These are phyloP conservation scores for Dasyurus viverrinus DNA, from an alignment of 2,113 vertebrate genomes.

Conservation along the genomic window DNA sequence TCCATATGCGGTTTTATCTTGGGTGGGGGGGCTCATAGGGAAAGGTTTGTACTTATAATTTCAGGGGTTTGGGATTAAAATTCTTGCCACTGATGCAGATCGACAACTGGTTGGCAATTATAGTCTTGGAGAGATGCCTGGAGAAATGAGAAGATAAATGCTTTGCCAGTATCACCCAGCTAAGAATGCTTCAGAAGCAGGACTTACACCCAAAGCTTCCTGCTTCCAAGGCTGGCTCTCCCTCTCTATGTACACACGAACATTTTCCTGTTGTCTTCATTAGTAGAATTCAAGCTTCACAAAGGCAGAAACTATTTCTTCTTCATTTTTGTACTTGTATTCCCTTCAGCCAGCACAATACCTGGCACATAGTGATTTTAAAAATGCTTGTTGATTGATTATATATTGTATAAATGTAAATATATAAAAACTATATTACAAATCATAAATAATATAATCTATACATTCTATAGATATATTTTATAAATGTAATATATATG, in stretches of 20 bases:
- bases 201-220: not conserved
- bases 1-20: not conserved
- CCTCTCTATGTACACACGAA: not conserved
- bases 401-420: too few species aligned
- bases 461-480: too few species aligned
- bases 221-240: too few species aligned
- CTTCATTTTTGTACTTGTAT: not conserved
- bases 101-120: not conserved
- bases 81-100: not conserved
- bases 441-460: too few species aligned
- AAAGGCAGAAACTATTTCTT: not conserved
- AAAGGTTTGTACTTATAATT: not conserved
- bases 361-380: not conserved
- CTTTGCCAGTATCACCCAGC: not conserved
- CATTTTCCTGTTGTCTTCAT: not conserved
- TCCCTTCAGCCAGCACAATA: not conserved
- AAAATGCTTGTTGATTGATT: not conserved
- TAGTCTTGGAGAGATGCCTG: not conserved
- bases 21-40: not conserved
- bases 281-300: not conserved
- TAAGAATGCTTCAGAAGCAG: not conserved
- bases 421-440: too few species aligned
- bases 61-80: not conserved
- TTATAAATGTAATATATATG: too few species aligned
- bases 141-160: not conserved